phyloP scores from a whole-genome alignment of 2,797 vertebrate species.

The Danio jaintianensis region DNA sequence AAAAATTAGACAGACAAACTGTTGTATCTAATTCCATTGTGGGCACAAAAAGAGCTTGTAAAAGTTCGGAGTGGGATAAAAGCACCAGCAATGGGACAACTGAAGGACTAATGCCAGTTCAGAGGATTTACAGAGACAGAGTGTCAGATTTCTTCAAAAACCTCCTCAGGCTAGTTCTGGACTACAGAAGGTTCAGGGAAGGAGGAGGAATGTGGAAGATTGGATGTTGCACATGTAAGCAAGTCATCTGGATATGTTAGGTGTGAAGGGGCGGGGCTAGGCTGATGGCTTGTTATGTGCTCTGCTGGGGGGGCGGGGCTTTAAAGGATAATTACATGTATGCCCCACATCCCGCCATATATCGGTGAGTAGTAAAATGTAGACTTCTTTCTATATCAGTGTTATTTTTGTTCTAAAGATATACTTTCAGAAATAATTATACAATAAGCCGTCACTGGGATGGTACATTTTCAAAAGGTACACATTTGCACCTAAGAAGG shows the following conservation, averaged over 20 bases:
- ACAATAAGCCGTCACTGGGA: no score
- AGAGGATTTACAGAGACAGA: conserved; percentile 5
- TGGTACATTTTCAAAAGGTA: no score
- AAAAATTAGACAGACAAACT: conserved; percentile 15
- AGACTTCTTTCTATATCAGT: neutral
- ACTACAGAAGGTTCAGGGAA: neutral
- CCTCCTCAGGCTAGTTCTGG: conserved; percentile 13
- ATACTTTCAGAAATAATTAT: neutral
- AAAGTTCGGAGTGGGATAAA: conserved; percentile 38
- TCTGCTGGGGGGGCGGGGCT: conserved; percentile 79
- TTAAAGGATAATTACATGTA: conserved; percentile 76
- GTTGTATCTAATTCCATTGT: neutral
- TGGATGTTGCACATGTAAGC: conserved; percentile 44
- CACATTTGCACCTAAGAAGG: no score
- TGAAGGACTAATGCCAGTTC: conserved; percentile 7
- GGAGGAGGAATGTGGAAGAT: conserved; percentile 41
- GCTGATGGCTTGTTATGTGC: conserved; percentile 73
- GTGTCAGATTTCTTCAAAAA: conserved; percentile 13
- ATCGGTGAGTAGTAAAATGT: conserved; percentile 71
- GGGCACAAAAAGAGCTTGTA: neutral
- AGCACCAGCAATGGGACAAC: conserved; percentile 3
- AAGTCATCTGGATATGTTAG: conserved; percentile 43
- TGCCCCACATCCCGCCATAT: conserved; percentile 74
- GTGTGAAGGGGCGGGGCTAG: conserved; percentile 57
- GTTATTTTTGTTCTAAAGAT: neutral